Percentiles rank a stretch among this genome's conserved stretches.
These are phyloP conservation scores for Melipona bicolor DNA, from an alignment of 2,888 invertebrate genomes.

Conservation along the genomic window DNA sequence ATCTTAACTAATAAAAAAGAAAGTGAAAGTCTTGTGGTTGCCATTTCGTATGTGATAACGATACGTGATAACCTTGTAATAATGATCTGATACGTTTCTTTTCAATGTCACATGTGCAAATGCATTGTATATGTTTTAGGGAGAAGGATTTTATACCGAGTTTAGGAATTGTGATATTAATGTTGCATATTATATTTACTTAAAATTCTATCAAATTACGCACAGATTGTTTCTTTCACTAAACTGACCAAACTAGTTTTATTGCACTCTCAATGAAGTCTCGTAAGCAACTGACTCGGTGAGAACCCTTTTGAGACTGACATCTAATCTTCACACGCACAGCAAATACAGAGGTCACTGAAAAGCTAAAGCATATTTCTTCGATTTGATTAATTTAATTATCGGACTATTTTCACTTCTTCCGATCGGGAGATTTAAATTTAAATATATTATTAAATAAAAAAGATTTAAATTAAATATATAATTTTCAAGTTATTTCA, in stretches of 20 bases:
- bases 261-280: slow-evolving; percentile 14
- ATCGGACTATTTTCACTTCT: neutral
- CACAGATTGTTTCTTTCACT: slow-evolving; percentile 20
- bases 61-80: neutral
- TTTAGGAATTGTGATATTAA: neutral
- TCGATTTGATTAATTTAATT: neutral
- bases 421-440: neutral
- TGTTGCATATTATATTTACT: neutral
- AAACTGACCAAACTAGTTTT: slow-evolving; percentile 12
- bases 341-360: neutral
- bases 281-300: slow-evolving; percentile 27
- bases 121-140: neutral
- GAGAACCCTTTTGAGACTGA: neutral
- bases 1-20: neutral
- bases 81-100: neutral
- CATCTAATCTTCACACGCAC: neutral
- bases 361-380: neutral
- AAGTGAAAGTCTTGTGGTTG: neutral
- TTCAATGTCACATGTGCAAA: neutral
- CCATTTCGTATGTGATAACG: neutral
- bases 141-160: neutral
- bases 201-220: neutral
- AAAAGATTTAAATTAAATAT: neutral
- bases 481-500: neutral
- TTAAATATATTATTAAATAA: neutral